Base-by-base conservation (phyloP, 2,113 vertebrate genomes). In the Alligator mississippiensis region DNA sequence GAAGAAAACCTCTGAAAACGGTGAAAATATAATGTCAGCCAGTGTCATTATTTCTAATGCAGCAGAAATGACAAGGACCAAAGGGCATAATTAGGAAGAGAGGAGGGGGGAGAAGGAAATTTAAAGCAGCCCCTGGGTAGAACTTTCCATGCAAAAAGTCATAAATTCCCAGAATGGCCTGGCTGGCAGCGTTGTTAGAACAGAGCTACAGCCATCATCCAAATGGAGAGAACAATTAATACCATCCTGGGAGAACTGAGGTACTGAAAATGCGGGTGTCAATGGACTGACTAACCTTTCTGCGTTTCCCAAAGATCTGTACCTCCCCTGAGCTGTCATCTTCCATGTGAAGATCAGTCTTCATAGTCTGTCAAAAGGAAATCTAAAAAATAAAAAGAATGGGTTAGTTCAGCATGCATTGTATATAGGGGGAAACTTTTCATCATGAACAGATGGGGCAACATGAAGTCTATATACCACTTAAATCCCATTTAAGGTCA, bases 321-420 rank as follows among this genome's bases (percentile, higher is more conserved):
- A 21, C 30, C 58, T 64, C 17, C 27, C 15, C 30, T 55, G 1
- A 0, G 8, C 14, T 28, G 0, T 0, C 30, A 21, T 18, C 58
- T 6, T 63, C 54, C 27, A 18, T 5, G 1, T 1, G 4, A 38
- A 58, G 83, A 22, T 58, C 34, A 22, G 5, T 38, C 5, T 2
- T 13, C 85, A 10, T 17, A 6, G 3, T 82, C 58, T 30, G 2
- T 1, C 63, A 66, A 66, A 9, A 9, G n/a, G 2, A 30, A 34
- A 11, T 0, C 47, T n/a, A 5, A 57, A 90, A 64, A 63, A 62
- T 24, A 0, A 47, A 28, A 38, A 34, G 77, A 27, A 30, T 8
- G 5, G 72, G 21, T 1, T 0, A 6, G 6, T 6, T 5, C 9
- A 34, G 58, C 79, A 55, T 64, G 62, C 2, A 1, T 1, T 63